phyloP scores from a whole-genome alignment of 23 tunicate genomes.

The Ascidia mentula region DNA sequence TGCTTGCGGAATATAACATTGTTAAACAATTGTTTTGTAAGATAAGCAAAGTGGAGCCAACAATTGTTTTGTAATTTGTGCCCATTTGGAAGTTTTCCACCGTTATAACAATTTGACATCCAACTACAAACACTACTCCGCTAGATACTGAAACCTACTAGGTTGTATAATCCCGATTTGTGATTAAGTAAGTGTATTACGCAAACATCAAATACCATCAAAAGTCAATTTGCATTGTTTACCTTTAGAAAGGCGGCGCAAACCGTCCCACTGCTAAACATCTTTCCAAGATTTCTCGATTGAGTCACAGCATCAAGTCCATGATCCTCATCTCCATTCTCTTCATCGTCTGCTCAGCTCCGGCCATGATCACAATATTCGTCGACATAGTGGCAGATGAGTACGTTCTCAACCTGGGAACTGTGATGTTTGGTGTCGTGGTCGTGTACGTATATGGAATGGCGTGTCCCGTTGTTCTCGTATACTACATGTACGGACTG shows the following conservation, averaged over 20 bases:
- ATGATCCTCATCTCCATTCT: constrained; percentile 13
- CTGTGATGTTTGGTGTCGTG: neutral
- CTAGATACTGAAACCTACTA: no score
- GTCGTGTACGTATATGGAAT: constrained; percentile 1
- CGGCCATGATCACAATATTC: constrained; percentile 17
- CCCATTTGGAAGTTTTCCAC: no score
- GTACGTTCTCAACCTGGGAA: neutral
- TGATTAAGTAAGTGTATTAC: no score
- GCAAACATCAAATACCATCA: no score
- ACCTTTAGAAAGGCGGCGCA: neutral
- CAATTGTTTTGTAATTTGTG: no score
- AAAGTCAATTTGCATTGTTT: no score
- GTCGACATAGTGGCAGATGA: constrained; percentile 3
- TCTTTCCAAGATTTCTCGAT: neutral
- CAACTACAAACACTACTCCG: no score
- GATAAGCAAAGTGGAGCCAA: no score
- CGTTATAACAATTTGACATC: no score
- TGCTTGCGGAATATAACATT: no score
- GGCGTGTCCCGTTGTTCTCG: constrained; percentile 15
- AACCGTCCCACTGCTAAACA: neutral
- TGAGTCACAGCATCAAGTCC: constrained; percentile 23
- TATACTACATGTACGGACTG: constrained; percentile 38
- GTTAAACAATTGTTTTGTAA: no score
- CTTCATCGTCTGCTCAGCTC: constrained; percentile 19
- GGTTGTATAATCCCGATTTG: no score